Evolutionary conservation across 1,140 invertebrate genomes (phyloP).

Genomic region (Bombus affinis): DNA sequence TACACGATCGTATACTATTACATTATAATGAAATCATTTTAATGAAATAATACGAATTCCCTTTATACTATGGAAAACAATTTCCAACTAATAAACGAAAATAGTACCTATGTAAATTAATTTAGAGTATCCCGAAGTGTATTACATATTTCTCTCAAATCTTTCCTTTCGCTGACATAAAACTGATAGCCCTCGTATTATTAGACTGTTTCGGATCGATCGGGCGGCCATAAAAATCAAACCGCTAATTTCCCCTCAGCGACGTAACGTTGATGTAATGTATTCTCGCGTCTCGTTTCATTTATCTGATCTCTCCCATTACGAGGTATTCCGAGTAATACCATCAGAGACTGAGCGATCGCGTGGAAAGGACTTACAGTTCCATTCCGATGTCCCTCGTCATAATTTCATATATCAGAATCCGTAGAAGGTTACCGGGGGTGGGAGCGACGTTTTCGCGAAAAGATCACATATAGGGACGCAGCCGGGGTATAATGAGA

Average conservation of each 20-base stretch:
- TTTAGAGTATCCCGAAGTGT: background rate
- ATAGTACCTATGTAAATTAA: background rate
- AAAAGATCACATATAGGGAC: constrained; percentile 76
- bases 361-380: constrained; percentile 33
- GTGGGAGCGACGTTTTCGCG: constrained; percentile 65
- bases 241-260: constrained; percentile 17
- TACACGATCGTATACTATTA: too few species aligned
- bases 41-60: too few species aligned
- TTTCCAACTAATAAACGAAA: too few species aligned
- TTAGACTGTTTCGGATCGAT: background rate
- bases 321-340: constrained; percentile 46
- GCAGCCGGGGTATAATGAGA: constrained; percentile 80
- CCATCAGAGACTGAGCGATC: constrained; percentile 41
- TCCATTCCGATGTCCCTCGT: constrained; percentile 63
- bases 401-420: constrained; percentile 81
- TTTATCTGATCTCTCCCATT: constrained; percentile 58
- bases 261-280: background rate
- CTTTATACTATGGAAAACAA: too few species aligned
- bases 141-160: background rate
- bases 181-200: background rate
- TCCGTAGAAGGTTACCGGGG: constrained; percentile 70
- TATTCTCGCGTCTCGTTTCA: constrained; percentile 50
- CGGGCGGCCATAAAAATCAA: constrained; percentile 2
- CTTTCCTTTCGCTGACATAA: background rate
- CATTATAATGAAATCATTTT: too few species aligned